A percentile compares a stretch with the other conserved stretches of the same genome.
These are phyloP conservation scores for Speoplatyrhinus poulsoni DNA, from an alignment of 2,113 vertebrate genomes.

Conservation along the genomic window DNA sequence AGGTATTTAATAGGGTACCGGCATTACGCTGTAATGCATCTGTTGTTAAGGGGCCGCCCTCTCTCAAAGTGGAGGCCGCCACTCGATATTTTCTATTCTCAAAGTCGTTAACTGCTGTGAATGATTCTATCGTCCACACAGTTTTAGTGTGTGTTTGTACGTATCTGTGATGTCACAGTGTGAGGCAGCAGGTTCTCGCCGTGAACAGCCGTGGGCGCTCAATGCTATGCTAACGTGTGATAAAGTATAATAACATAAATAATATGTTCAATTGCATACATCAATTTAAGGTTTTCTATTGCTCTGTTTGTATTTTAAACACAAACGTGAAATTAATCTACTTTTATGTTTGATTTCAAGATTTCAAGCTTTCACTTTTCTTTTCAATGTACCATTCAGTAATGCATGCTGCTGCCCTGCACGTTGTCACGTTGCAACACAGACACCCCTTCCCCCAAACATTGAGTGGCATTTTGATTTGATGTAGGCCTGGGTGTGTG, in stretches of 20 bases:
- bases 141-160: conserved; percentile 6
- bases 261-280: no score
- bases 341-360: no score
- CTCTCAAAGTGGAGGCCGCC: conserved; percentile 41
- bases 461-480: conserved; percentile 73
- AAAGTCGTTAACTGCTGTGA: conserved; percentile 42
- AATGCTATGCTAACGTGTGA: background rate
- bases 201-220: background rate
- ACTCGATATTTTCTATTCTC: conserved; percentile 53
- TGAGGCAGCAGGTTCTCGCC: background rate
- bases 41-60: conserved; percentile 58
- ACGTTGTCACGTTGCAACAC: no score
- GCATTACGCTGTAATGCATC: conserved; percentile 67
- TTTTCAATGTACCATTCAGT: no score
- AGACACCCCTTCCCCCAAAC: conserved; percentile 1
- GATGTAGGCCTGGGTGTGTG: conserved; percentile 68
- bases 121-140: conserved; percentile 35
- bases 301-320: no score
- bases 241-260: no score
- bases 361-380: no score
- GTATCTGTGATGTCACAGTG: conserved; percentile 30
- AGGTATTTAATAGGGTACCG: conserved; percentile 81
- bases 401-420: no score
- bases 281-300: no score
- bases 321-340: no score